phyloP scores from a whole-genome alignment of 2,888 invertebrate species.

The Poecilobothrus nobilitatus region DNA sequence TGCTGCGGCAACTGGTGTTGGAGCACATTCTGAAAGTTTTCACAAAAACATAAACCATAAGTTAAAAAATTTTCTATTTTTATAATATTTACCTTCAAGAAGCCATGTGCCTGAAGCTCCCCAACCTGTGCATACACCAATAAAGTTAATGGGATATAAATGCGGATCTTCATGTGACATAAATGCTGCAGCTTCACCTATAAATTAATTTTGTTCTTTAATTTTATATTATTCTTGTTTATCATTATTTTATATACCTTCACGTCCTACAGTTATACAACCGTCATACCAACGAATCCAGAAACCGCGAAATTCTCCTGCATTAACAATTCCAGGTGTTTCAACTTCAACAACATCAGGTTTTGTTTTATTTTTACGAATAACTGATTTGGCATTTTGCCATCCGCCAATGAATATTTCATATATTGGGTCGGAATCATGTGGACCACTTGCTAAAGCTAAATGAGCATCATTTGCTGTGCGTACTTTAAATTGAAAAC shows the following conservation, averaged over 20 bases:
- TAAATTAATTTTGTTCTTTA: neutral
- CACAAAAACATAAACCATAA: neutral
- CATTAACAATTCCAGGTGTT: slow-evolving; percentile 64
- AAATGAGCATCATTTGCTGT: slow-evolving; percentile 78
- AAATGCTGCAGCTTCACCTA: slow-evolving; percentile 58
- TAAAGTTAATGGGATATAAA: slow-evolving; percentile 60
- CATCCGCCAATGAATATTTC: slow-evolving; percentile 86
- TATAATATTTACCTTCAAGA: slow-evolving; percentile 54
- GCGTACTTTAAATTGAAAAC: slow-evolving; percentile 65
- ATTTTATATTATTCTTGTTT: too few species aligned
- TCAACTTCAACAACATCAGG: slow-evolving; percentile 63
- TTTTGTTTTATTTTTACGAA: slow-evolving; percentile 67
- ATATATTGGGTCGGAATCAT: slow-evolving; percentile 67
- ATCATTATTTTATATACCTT: slow-evolving; percentile 36
- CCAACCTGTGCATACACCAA: slow-evolving; percentile 81
- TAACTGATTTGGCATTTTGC: slow-evolving; percentile 75
- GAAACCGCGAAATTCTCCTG: slow-evolving; percentile 69
- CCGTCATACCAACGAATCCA: slow-evolving; percentile 74
- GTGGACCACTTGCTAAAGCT: slow-evolving; percentile 63
- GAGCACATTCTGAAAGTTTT: slow-evolving; percentile 30
- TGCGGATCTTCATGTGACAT: slow-evolving; percentile 63
- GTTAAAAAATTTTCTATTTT: neutral
- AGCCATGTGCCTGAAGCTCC: slow-evolving; percentile 75
- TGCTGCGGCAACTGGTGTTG: slow-evolving; percentile 18
- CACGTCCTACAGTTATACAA: slow-evolving; percentile 60